Conservation (phyloP, 2,888 invertebrate species). For the Drosophila nr. medialis region DNA sequence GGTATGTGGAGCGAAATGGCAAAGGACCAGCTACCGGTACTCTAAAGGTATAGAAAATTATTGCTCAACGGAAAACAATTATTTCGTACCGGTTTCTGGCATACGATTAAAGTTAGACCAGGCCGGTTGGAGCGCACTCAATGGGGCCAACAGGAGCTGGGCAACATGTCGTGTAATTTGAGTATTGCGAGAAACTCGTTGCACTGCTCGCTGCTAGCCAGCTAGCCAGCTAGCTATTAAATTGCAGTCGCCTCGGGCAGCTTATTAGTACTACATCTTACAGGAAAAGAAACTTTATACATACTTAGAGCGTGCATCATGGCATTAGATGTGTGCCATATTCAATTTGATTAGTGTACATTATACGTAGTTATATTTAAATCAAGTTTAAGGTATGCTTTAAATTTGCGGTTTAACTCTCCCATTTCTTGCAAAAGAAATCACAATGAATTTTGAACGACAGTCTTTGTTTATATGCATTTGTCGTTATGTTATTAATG, state of each 20-base stretch:
- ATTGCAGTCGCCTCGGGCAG: conserved; percentile 52
- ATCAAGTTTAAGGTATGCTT: not conserved
- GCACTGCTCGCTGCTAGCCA: conserved; percentile 48
- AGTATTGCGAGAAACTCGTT: conserved; percentile 71
- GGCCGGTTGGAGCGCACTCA: conserved; percentile 6
- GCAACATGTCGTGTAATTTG: conserved; percentile 58
- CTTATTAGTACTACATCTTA: conserved; percentile 46
- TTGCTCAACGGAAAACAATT: conserved; percentile 78
- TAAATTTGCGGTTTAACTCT: not conserved
- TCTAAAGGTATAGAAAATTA: conserved; percentile 68
- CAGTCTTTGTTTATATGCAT: not conserved
- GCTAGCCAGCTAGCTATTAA: conserved; percentile 50
- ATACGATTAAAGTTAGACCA: conserved; percentile 60
- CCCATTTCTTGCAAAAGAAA: not conserved
- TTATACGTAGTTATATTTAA: not conserved
- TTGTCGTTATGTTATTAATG: not conserved
- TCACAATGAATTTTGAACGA: not conserved
- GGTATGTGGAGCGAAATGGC: conserved; percentile 41
- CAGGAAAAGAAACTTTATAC: conserved; percentile 1
- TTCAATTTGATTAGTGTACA: conserved; percentile 8
- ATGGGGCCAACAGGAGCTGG: conserved; percentile 11
- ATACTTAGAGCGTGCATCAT: not conserved
- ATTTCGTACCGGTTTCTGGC: conserved; percentile 65
- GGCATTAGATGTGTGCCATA: not conserved
- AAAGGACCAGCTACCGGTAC: conserved; percentile 32